Evolutionary conservation across 2,113 vertebrate species (phyloP).

Genomic region (Brachyistius frenatus): DNA sequence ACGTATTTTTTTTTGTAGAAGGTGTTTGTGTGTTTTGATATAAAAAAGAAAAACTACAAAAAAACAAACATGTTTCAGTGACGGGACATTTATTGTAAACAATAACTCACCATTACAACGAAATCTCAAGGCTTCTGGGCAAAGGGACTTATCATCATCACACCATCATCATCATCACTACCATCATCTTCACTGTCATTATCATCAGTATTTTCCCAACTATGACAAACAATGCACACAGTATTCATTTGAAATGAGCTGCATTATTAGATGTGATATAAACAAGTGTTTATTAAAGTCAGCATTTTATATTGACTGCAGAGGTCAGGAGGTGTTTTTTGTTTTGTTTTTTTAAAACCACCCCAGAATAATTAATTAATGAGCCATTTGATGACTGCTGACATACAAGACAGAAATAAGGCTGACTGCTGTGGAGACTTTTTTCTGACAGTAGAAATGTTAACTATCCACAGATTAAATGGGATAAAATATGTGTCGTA

Average conservation of each 20-base stretch:
- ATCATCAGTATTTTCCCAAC: slow-evolving; percentile 61
- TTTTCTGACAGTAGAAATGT: too few species aligned
- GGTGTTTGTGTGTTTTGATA: too few species aligned
- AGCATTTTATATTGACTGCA: background rate
- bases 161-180: slow-evolving; percentile 70
- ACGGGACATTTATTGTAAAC: slow-evolving; percentile 91
- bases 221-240: slow-evolving; percentile 83
- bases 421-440: too few species aligned
- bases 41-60: background rate
- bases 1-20: too few species aligned
- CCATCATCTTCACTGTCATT: slow-evolving; percentile 68
- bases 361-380: background rate
- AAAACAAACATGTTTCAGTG: slow-evolving; percentile 54
- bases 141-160: slow-evolving; percentile 81
- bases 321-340: background rate
- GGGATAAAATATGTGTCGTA: too few species aligned
- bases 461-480: too few species aligned
- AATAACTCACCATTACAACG: slow-evolving; percentile 86
- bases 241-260: slow-evolving; percentile 69
- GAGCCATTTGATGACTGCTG: background rate
- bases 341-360: background rate
- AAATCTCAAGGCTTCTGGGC: slow-evolving; percentile 84
- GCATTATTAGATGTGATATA: slow-evolving; percentile 83
- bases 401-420: too few species aligned
- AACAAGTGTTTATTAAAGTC: slow-evolving; percentile 42